phyloP scores from a whole-genome alignment of 2,797 vertebrate species.

The Coranthus polyacanthus region DNA sequence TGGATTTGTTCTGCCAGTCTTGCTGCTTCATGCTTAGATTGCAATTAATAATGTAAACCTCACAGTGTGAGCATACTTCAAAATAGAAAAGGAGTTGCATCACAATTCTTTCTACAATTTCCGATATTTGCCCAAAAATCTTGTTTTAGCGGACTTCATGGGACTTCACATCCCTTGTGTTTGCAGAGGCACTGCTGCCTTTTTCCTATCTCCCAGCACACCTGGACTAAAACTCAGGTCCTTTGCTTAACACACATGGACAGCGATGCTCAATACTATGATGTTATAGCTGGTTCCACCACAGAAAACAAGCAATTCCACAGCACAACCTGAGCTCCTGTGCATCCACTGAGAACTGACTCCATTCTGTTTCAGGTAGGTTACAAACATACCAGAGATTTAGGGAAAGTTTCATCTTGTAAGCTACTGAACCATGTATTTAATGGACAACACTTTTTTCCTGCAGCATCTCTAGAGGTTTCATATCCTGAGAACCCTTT shows the following conservation, averaged over 20 bases:
- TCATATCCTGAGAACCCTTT: not conserved
- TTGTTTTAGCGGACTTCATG: slow-evolving; percentile 36
- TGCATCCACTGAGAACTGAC: slow-evolving; percentile 59
- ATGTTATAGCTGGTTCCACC: slow-evolving; percentile 71
- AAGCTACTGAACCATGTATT: slow-evolving; percentile 48
- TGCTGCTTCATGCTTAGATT: slow-evolving; percentile 43
- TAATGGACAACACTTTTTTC: slow-evolving; percentile 19
- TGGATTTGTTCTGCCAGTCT: slow-evolving; percentile 25
- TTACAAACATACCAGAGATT: slow-evolving; percentile 54
- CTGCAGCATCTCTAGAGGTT: not conserved
- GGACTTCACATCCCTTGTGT: slow-evolving; percentile 25
- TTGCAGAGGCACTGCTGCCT: slow-evolving; percentile 22
- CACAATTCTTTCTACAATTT: slow-evolving; percentile 18
- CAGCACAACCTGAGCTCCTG: slow-evolving; percentile 43
- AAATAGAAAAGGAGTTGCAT: slow-evolving; percentile 38
- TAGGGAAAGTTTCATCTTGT: slow-evolving; percentile 54
- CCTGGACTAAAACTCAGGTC: slow-evolving; percentile 59
- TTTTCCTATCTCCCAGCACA: slow-evolving; percentile 70
- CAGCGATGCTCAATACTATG: slow-evolving; percentile 64
- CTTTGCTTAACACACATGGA: slow-evolving; percentile 65
- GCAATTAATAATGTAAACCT: slow-evolving; percentile 64
- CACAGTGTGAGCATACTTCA: slow-evolving; percentile 26
- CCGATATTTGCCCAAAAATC: slow-evolving; percentile 40
- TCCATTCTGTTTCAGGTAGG: slow-evolving; percentile 60
- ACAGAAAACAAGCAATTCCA: slow-evolving; percentile 75